Evolutionary conservation across 2,113 vertebrate genomes (phyloP).

Genomic region (Drymodes brunneopygia): DNA sequence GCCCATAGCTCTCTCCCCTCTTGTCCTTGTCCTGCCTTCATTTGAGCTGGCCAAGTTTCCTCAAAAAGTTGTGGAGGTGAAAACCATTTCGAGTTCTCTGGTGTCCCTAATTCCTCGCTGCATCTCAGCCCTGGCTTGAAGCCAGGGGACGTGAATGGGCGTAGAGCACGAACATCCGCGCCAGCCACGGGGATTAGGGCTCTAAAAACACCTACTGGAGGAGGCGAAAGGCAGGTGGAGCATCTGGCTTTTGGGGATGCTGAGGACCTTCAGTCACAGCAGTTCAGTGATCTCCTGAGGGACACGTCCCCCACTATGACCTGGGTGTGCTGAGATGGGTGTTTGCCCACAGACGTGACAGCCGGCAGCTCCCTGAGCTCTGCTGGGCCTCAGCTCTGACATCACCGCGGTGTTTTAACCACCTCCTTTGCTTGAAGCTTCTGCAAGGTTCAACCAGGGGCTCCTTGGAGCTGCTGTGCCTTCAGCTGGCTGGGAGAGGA

Average conservation of each 20-base stretch:
- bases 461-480: background rate
- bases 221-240: background rate
- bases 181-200: background rate
- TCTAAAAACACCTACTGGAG: background rate
- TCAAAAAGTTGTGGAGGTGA: background rate
- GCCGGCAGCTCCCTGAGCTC: background rate
- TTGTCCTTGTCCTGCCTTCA: accelerated
- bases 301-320: accelerated
- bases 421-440: background rate
- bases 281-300: background rate
- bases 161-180: accelerated
- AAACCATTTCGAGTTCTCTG: background rate
- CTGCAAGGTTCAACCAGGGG: background rate
- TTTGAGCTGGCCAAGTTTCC: background rate
- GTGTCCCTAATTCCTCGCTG: background rate
- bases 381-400: background rate
- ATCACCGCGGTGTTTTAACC: background rate
- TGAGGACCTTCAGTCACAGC: background rate
- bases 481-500: background rate
- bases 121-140: background rate
- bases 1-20: background rate
- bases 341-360: background rate
- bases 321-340: accelerated
- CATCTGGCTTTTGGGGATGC: background rate
- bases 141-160: accelerated